Evolutionary conservation across 2,113 vertebrate genomes (phyloP).

Genomic region (Cinclus cinclus): DNA sequence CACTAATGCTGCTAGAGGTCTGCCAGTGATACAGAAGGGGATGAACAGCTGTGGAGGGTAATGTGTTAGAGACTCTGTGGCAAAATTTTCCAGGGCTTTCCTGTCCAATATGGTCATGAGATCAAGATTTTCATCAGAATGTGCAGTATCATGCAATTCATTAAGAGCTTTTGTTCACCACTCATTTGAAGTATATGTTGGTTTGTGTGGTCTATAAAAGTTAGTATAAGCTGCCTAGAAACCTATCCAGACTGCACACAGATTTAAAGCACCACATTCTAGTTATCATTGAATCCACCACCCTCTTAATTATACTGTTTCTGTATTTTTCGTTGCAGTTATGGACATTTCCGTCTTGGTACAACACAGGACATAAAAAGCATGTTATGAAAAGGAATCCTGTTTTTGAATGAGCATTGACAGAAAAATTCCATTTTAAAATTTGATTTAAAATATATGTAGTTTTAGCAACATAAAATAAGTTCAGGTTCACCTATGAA

Average conservation of each 20-base stretch:
- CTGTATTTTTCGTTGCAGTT: neutral
- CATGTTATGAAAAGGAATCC: neutral
- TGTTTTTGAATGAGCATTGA: neutral
- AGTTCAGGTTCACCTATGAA: neutral
- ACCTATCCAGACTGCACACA: neutral
- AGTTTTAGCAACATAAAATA: neutral
- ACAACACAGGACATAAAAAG: neutral
- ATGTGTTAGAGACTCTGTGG: neutral
- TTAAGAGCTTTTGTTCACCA: neutral
- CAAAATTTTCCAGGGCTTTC: neutral
- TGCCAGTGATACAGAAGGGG: neutral
- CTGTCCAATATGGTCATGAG: neutral
- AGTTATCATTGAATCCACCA: neutral
- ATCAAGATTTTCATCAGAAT: neutral
- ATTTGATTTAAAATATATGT: neutral
- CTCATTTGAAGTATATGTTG: neutral
- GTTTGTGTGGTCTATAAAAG: neutral
- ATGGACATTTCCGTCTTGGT: neutral
- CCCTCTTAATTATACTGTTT: neutral
- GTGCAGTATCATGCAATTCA: neutral
- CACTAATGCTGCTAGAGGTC: neutral
- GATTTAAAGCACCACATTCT: neutral
- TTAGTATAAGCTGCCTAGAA: neutral
- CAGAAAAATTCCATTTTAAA: neutral
- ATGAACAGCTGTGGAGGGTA: neutral